Evolutionary conservation across 2,113 vertebrate genomes (phyloP), one percentile per base, ranked within the genome.

Genomic region (Myodes glareolus): DNA sequence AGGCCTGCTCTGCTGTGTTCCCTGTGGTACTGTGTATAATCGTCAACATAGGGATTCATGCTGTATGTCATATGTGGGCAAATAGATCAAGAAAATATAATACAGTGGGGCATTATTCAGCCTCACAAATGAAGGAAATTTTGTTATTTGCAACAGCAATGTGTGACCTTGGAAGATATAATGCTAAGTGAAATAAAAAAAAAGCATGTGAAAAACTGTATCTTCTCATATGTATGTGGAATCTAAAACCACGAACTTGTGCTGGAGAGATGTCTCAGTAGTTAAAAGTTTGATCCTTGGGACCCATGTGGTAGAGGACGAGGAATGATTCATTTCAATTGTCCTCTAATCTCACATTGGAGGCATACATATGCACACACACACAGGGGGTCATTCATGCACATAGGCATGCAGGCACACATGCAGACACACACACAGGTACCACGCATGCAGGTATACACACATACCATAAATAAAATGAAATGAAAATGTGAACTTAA

Each of bases 401-500:
- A 58, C 55, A 58, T 58, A 58, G 7, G 61, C 61, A 63, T 63
- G 61, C 7, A 63, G 27, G 61, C 17, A 63, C 31, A 11, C 21
- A 39, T 58, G 19, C 36, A 39, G n/a, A 5, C 19, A 23, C 27
- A 76, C 5, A 23, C 9, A 68, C 13, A 36, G 5, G 25, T 31
- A 33, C 67, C 65, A 73, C 7, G 21, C 42, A 50, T 7, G 3
- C 39, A 76, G 4, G 1, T 31, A 31, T 11, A 1, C 52, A 81
- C 80, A 58, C 12, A 84, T 13, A 47, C 47, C 45, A 50, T 78
- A 81, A 81, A 23, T 73, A 45, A n/a, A 82, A 65, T 21, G 29
- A 1, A 5, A 14, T 65, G 4, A 55, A 81, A 80, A 63, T 0
- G 39, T 39, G 9, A 88, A 65, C 7, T 50, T 0, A 0, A 16